Percentiles rank a stretch among this genome's conserved stretches.
These are phyloP conservation scores for Urocitellus parryii DNA, from an alignment of 2,113 vertebrate species.

Conservation along the genomic window DNA sequence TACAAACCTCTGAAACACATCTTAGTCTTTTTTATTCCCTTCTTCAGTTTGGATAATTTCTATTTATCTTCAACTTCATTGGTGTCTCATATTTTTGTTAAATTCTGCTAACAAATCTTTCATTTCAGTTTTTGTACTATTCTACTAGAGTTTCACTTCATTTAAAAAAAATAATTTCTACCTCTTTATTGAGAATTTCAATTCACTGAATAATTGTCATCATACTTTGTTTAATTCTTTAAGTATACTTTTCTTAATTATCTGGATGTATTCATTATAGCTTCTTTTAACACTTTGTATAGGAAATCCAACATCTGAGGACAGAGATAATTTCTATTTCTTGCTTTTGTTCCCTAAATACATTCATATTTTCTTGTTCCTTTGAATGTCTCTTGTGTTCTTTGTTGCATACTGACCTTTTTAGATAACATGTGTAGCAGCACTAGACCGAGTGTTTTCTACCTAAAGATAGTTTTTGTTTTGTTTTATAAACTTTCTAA, in stretches of 20 bases:
- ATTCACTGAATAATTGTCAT: background rate
- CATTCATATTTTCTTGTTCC: background rate
- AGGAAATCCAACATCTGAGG: background rate
- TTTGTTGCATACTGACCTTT: background rate
- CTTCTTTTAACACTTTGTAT: background rate
- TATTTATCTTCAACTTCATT: background rate
- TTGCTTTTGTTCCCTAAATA: background rate
- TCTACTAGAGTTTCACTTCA: background rate
- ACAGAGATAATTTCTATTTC: background rate
- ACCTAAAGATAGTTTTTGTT: background rate
- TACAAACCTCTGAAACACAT: background rate
- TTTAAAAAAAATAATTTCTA: background rate
- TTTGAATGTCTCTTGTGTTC: background rate
- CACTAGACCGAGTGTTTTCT: background rate
- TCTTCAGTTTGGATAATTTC: background rate
- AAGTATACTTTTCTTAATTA: background rate
- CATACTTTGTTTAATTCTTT: background rate
- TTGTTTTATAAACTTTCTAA: background rate
- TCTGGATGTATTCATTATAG: background rate
- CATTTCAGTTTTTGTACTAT: background rate
- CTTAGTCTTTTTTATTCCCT: background rate
- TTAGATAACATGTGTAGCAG: background rate
- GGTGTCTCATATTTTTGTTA: background rate
- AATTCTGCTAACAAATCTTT: background rate
- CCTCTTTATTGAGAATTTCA: background rate